These are phyloP conservation scores for Nothocercus julius DNA, from an alignment of 2,113 vertebrate genomes.

Conservation along the genomic window DNA sequence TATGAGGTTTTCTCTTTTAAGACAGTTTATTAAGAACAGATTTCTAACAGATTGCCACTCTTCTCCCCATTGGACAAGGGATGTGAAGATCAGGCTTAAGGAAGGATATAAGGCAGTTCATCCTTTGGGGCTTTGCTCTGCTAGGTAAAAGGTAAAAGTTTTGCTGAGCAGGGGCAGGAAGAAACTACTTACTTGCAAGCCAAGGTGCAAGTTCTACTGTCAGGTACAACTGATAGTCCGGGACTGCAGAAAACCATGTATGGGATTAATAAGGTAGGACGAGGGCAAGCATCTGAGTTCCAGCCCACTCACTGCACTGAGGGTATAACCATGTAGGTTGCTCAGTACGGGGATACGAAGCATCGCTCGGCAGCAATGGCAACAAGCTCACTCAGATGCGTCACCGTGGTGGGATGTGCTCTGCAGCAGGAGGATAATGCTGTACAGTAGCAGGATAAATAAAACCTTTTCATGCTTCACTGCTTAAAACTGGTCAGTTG, in stretches of 20 bases:
- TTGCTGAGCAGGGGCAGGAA: neutral
- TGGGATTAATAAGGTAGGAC: neutral
- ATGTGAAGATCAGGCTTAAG: rapidly evolving
- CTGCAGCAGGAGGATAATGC: neutral
- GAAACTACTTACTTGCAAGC: neutral
- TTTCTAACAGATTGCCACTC: neutral
- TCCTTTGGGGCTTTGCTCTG: neutral
- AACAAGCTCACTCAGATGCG: neutral
- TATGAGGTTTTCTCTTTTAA: neutral
- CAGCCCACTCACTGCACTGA: neutral
- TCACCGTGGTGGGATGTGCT: neutral
- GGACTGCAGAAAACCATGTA: neutral
- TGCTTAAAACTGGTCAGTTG: neutral
- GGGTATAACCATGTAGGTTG: neutral
- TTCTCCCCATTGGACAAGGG: neutral
- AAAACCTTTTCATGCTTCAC: neutral
- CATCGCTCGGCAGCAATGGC: neutral
- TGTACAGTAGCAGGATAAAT: neutral
- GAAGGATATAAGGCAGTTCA: neutral
- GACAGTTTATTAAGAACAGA: neutral
- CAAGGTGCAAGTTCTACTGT: neutral
- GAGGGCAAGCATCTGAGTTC: neutral
- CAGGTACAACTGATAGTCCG: neutral
- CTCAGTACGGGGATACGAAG: neutral
- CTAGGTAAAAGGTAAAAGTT: rapidly evolving